Evolutionary conservation across 2,113 vertebrate genomes (phyloP).

Genomic region (Callocephalon fimbriatum): DNA sequence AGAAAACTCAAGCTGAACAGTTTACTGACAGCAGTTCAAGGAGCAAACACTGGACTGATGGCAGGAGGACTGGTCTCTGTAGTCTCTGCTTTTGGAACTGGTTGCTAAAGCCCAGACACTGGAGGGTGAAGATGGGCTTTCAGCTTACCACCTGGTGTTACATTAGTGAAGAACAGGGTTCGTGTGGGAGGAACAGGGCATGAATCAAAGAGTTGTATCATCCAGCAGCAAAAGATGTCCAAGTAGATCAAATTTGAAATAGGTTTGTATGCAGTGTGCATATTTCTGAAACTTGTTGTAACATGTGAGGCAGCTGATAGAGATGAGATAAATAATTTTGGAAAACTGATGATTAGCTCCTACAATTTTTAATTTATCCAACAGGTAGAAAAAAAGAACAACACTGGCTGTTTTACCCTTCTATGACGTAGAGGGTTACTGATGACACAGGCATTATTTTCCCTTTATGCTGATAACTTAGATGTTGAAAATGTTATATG

Average conservation of each 20-base stretch:
- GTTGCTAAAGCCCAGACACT: neutral
- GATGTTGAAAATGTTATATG: neutral
- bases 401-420: neutral
- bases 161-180: neutral
- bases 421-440: neutral
- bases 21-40: neutral
- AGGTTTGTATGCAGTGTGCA: neutral
- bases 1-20: neutral
- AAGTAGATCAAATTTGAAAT: neutral
- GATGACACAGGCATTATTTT: neutral
- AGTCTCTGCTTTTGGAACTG: neutral
- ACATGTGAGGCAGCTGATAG: neutral
- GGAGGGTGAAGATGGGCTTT: neutral
- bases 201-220: neutral
- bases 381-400: neutral
- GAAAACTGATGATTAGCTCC: neutral
- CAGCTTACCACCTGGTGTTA: no score
- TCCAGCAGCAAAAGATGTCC: neutral
- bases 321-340: neutral
- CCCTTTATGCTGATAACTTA: neutral
- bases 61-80: neutral
- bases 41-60: neutral
- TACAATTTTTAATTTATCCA: neutral
- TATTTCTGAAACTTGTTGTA: neutral
- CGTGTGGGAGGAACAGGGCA: neutral